phyloP scores from a whole-genome alignment of 2,888 invertebrate species.

The Volucella zonaria region DNA sequence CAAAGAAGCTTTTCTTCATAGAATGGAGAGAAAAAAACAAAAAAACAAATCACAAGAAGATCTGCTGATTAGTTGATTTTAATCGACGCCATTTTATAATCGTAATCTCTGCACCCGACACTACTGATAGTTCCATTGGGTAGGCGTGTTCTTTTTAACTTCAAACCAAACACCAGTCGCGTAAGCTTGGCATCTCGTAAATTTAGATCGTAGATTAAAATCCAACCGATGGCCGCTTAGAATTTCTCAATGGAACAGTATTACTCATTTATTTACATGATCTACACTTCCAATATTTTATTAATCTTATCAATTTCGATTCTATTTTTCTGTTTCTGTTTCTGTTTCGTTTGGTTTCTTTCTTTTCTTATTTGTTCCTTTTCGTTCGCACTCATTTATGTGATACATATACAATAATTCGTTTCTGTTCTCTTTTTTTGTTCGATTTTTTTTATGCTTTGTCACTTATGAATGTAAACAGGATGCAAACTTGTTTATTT shows the following conservation, averaged over 20 bases:
- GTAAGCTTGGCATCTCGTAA: conserved; percentile 25
- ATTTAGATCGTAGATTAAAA: conserved; percentile 28
- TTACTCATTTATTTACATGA: conserved; percentile 53
- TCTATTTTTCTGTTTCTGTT: conserved; percentile 23
- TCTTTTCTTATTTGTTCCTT: conserved; percentile 10
- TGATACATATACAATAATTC: conserved; percentile 1
- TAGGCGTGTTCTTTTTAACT: conserved; percentile 25
- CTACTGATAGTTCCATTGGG: neutral
- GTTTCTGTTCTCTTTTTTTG: conserved; percentile 16
- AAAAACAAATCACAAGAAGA: too few relatives aligned
- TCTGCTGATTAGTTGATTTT: neutral
- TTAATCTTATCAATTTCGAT: conserved; percentile 64
- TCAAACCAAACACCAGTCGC: neutral
- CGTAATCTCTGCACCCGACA: conserved; percentile 13
- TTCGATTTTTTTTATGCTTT: conserved; percentile 44
- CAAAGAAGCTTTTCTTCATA: too few relatives aligned
- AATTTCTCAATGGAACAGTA: conserved; percentile 39
- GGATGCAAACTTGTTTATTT: conserved; percentile 64
- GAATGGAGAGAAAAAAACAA: too few relatives aligned
- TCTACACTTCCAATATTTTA: conserved; percentile 43
- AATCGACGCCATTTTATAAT: conserved; percentile 31
- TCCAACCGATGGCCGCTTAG: neutral
- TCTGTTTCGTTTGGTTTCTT: too few relatives aligned
- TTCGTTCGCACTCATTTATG: conserved; percentile 21
- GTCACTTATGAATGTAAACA: conserved; percentile 68